Evolutionary conservation across 2,113 vertebrate species (phyloP), one percentile per base, ranked within the genome.

Genomic region (Eudyptes chrysolophus): DNA sequence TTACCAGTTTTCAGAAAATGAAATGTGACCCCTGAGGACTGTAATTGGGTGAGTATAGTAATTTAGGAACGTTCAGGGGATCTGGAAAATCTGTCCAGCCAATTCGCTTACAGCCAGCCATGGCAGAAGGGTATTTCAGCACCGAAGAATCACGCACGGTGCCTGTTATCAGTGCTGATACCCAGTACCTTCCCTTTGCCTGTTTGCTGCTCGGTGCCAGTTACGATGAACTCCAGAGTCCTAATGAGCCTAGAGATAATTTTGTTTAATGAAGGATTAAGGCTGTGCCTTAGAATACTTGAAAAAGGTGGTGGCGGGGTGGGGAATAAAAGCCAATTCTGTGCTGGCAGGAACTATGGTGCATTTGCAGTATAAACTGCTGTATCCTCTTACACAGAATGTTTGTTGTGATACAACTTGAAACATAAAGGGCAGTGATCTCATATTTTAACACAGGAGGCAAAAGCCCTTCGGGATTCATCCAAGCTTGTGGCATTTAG

Each of bases 1-100:
- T 93, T 97, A 97, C 98, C 96, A 97, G 96, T 97, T 96, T 95
- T 97, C 95, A 94, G 97, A 91, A 97, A 98, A 98, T 96, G 95
- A 97, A 98, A 98, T 54, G 84, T 89, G 92, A 88, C 97, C 90
- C 97, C 90, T 94, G 96, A 98, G 97, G 97, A 96, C 94, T 90
- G 93, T 97, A 96, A 96, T 96, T 96, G 95, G 93, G 97, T 97
- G 96, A 96, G 93, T 82, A 91, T 79, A 95, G 96, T 98, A 54
- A 97, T 96, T 98, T 95, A 94, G 97, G 88, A 96, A 98, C 27
- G 36, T 96, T 96, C 90, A 77, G 83, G 85, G 97, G 96, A 71
- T 95, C 97, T 97, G 95, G 97, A 97, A 97, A 97, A 97, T 88
- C 93, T 95, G 89, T 92, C 82, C 74, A 86, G 90, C 82, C 94